Evolutionary conservation across 2,888 invertebrate species (phyloP), one percentile per base, ranked within the genome.

Genomic region (Boloria euphrosyne): DNA sequence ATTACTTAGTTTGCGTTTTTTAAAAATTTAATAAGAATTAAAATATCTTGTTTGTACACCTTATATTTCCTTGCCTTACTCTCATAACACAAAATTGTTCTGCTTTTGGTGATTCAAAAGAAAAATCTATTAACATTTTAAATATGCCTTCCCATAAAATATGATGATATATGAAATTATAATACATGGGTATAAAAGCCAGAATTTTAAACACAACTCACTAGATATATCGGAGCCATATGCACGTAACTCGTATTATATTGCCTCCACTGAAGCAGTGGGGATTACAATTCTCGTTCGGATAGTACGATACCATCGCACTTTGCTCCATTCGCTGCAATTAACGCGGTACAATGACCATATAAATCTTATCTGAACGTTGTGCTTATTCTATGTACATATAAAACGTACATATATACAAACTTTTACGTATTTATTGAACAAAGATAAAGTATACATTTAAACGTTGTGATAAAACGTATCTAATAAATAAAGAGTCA

Each of bases 331-430:
- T 87, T 88, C 87, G 81, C 82, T 86, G 88, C 88, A 92, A 90
- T 91, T 90, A 91, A 89, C 88, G 86, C 83, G 84, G 83, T 85
- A 87, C 87, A 90, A 89, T 89, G 87, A 85, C 85, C 89, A 85
- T 83, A 90, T 91, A 90, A 90, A 92, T 91, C 89, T 89, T 82
- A 79, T 75, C 80, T 81, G 85, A 88, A 86, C 85, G 81, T 82
- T 83, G 80, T 77, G 83, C 80, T 85, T 81, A 80, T 84, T 85
- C 76, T 81, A 77, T 77, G 79, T 75, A 78, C 75, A 73, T 71
- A 71, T 66, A 74, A 64, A 54, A 17, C 16, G 6, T 17, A 14
- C 17, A 50, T 3, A 50, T 17, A 17, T 13, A 6, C 10, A 55
- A 13, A 38, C 13, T 0, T 38, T 13, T 18, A 43, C 7, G n/a